Evolutionary conservation across 2,888 invertebrate species (phyloP).

Genomic region (Torymus tubicola): DNA sequence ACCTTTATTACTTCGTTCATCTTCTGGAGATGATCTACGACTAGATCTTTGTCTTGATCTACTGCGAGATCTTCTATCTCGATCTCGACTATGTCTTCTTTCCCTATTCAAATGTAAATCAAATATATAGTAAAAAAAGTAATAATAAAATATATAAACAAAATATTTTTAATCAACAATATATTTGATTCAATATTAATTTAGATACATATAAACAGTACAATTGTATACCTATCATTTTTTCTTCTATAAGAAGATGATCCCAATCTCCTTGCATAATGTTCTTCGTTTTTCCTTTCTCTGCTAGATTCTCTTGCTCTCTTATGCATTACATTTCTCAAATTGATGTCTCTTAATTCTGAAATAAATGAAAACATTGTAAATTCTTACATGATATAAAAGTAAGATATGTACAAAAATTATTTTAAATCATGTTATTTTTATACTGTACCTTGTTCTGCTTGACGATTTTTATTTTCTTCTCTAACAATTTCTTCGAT

Average conservation of each 20-base stretch:
- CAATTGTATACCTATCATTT: constrained; percentile 47
- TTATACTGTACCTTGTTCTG: constrained; percentile 59
- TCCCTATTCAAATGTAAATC: constrained; percentile 34
- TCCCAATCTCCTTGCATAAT: constrained; percentile 45
- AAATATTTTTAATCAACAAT: not conserved
- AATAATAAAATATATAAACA: not conserved
- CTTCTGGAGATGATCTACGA: constrained; percentile 53
- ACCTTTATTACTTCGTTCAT: constrained; percentile 54
- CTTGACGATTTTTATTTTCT: constrained; percentile 69
- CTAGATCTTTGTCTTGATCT: constrained; percentile 54
- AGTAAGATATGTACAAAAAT: not conserved
- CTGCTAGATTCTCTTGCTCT: constrained; percentile 63
- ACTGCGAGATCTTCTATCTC: constrained; percentile 57
- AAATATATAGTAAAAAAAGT: not conserved
- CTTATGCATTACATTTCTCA: constrained; percentile 52
- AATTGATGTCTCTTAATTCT: constrained; percentile 49
- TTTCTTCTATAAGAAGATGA: constrained; percentile 52
- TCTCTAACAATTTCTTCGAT: constrained; percentile 74
- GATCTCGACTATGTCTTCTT: constrained; percentile 54
- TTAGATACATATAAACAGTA: constrained; percentile 19
- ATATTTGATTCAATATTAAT: not conserved
- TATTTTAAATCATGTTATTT: constrained; percentile 13
- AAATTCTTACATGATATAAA: not conserved
- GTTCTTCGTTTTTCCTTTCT: constrained; percentile 61
- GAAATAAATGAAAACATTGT: constrained; percentile 23